Evolutionary conservation across 2,113 vertebrate species (phyloP), one percentile per base, ranked within the genome.

Genomic region (Cheilinus undulatus): DNA sequence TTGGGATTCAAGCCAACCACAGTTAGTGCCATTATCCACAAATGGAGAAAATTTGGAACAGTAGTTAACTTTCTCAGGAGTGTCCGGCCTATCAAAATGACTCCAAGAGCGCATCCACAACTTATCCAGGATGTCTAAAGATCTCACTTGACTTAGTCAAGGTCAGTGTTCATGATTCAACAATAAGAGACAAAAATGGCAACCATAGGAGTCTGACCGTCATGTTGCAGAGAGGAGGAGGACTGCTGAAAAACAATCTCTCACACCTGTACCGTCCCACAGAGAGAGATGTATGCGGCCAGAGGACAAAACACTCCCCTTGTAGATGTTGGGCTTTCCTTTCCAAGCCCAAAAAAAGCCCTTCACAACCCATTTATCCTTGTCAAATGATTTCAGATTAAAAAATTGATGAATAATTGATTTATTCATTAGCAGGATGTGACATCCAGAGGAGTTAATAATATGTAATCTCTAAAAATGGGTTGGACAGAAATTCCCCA

Each of bases 351-450:
- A 32, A 53, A 42, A 73, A 73, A 56, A 23, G 20, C 69, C 34
- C 28, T 9, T 28, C 6, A 14, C 69, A 5, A 9, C 54, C 66
- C 69, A 88, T 89, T 63, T 43, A 72, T 88, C 84, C 40, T 1
- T 53, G 85, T 83, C 71, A 59, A 50, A 69, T 62, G 15, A 67
- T 62, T 84, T 86, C 28, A 85, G 71, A 82, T 75, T 75, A 72
- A 74, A 67, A 80, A 72, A 77, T 7, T 13, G 60, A 89, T 91
- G 78, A 93, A 93, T 92, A 91, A 93, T 92, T 89, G 53, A 93
- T 92, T 81, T 51, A 67, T 85, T 90, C 92, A 93, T 93, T 91
- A 92, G 69, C 84, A 46, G 76, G 65, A 77, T 68, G 75, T 82
- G 84, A 88, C 88, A 83, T 80, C 73, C 67, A 68, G 78, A 85